Evolutionary conservation across 2,888 invertebrate genomes (phyloP), one percentile per base, ranked within the genome.

Genomic region (Orthonevra nobilis): DNA sequence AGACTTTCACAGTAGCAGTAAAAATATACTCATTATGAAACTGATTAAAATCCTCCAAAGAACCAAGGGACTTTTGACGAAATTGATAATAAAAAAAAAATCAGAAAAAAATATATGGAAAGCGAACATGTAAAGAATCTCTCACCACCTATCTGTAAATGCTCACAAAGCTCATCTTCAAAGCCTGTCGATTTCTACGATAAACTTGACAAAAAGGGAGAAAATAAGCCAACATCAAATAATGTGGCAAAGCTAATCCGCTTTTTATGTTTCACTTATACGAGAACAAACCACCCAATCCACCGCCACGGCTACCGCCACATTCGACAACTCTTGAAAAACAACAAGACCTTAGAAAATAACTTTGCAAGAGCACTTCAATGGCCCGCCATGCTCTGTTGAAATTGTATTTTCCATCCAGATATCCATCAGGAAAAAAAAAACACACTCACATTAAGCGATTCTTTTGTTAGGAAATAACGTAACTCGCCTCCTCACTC

Each of bases 351-450:
- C 9, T 26, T 9, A 46, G 19, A 44, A 38, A 32, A 42, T 20
- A 40, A 42, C 64, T 10, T 26, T 23, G 32, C n/a, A 50, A 40
- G 17, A 23, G 32, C 42, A 28, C 19, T 66, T 36, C 40, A 30
- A 19, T 34, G 30, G 32, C 3, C 19, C 20, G 30, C 10, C 14
- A 50, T 50, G 19, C 44, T 42, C 17, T 50, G 66, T 20, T 50
- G 44, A 70, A 58, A 64, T 64, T 77, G 48, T 50, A 75, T 70
- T 70, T 63, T 48, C 56, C 58, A 54, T 63, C 26, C 26, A 72
- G 70, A 64, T 70, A 72, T 79, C 72, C 60, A 72, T 79, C 77
- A 79, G 66, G 66, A 72, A 72, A 58, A 70, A 77, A 77, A 72
- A 72, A 58, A 70, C 70, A 77, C 64, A 50, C 72, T 46, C 50